phyloP scores from a whole-genome alignment of 2,888 invertebrate genomes.

The Diaperis boleti region DNA sequence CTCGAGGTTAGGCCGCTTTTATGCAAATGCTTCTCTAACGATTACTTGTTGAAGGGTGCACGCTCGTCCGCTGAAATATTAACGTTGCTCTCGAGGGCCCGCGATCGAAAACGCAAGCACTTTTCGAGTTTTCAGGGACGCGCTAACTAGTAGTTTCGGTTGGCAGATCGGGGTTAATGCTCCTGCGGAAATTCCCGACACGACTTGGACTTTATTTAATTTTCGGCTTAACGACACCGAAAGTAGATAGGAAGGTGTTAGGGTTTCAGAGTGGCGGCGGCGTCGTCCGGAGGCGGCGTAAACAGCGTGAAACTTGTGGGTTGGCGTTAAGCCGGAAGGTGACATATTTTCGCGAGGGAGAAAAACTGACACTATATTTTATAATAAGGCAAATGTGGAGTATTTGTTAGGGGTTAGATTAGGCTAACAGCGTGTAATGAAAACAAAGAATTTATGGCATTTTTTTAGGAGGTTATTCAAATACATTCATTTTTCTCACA shows the following conservation, averaged over 20 bases:
- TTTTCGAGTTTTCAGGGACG: conserved; percentile 9
- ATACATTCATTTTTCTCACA: too few species aligned
- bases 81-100: conserved; percentile 2
- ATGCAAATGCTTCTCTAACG: conserved; percentile 21
- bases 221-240: conserved; percentile 23
- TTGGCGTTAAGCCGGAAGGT: neutral
- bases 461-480: too few species aligned
- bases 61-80: conserved; percentile 22
- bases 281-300: conserved; percentile 9
- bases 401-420: too few species aligned
- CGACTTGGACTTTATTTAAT: conserved; percentile 24
- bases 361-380: neutral
- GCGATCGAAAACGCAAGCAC: neutral
- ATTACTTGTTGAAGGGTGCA: conserved; percentile 23
- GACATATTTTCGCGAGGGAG: neutral
- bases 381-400: neutral
- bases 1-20: conserved; percentile 18
- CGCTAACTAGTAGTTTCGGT: too few species aligned
- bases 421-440: too few species aligned
- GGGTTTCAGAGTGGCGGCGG: neutral
- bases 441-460: too few species aligned
- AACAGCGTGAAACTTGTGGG: conserved; percentile 1
- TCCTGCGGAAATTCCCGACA: conserved; percentile 6
- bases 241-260: conserved; percentile 22
- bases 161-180: conserved; percentile 19